Base-by-base conservation (phyloP, 2,888 invertebrate species). In the Parochlus steinenii region DNA sequence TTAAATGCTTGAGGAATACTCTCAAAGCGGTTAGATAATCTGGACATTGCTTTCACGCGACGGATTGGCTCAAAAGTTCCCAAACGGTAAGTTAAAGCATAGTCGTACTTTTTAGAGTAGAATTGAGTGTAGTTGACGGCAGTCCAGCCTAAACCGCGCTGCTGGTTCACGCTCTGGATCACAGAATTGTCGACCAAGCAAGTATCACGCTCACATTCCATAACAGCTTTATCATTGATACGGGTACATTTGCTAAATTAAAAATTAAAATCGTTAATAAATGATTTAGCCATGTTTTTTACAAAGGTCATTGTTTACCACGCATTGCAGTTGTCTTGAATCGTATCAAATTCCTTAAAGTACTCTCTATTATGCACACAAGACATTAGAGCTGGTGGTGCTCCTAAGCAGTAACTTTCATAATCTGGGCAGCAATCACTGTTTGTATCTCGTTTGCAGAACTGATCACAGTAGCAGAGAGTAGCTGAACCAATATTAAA, bases 351-450 rank as follows among this genome's bases (percentile, higher is more conserved):
- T 2, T 62, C 57, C n/a, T 52, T 44, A 50, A 69, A 71, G 10
- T 58, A 52, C 38, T 56, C 50, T 6, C 69, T 69, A 6, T 67
- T 61, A 45, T 67, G 60, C 16, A 47, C 47, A 51, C 82, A 24
- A 10, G 26, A 26, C 7, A 31, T 38, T 8, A 53, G 51, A 4
- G 44, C 43, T 0, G 44, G 38, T 3, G 47, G 44, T 24, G 53
- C 47, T 6, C 72, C 71, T 43, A 61, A 62, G 50, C 93, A 95
- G 41, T 71, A 70, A 1, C 68, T 63, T 54, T 69, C 71, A 54
- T 77, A 95, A 58, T 95, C 95, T 0, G 93, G 93, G 50, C 93
- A 95, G 54, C 93, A 95, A 54, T 93, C 93, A 45, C 75, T 74
- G 23, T 67, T 65, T 7, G 61, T 54, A 1, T 68, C 69, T 20